Conservation (phyloP, 2,113 vertebrate genomes). For the Tonatia bakeri region DNA sequence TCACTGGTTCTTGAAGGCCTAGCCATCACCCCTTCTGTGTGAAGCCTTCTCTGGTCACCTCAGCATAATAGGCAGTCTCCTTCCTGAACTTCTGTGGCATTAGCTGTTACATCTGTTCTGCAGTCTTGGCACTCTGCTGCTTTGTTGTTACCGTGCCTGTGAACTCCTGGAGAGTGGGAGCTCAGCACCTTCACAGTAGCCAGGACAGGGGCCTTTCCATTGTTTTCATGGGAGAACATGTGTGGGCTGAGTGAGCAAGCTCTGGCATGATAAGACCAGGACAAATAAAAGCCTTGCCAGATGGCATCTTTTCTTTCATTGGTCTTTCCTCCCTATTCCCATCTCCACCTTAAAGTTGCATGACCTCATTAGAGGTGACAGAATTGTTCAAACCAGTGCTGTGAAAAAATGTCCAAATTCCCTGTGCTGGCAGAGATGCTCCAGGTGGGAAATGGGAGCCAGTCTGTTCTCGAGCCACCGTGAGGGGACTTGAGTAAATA, state of each 20-base stretch:
- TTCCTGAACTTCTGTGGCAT: not conserved
- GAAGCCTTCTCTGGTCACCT: not conserved
- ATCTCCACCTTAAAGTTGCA: not conserved
- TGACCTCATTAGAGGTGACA: not conserved
- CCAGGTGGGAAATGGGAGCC: not conserved
- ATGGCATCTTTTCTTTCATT: not conserved
- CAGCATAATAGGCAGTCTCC: not conserved
- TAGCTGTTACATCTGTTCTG: not conserved
- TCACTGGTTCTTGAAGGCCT: not conserved
- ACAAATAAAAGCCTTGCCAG: not conserved
- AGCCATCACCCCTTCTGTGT: rapidly evolving
- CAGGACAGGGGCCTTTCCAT: not conserved
- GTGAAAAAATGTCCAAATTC: not conserved
- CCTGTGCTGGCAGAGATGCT: not conserved
- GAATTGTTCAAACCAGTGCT: not conserved
- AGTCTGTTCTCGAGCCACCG: not conserved
- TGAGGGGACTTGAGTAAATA: not conserved
- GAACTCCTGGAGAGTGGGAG: not conserved
- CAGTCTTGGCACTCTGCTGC: not conserved
- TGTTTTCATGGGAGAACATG: not conserved
- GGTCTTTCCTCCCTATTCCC: not conserved
- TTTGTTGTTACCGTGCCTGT: not conserved
- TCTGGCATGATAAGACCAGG: not conserved
- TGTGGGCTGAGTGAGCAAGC: not conserved
- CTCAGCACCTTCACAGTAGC: rapidly evolving